phyloP scores from a whole-genome alignment of 2,797 vertebrate species.

The Pachyuromys duprasi region DNA sequence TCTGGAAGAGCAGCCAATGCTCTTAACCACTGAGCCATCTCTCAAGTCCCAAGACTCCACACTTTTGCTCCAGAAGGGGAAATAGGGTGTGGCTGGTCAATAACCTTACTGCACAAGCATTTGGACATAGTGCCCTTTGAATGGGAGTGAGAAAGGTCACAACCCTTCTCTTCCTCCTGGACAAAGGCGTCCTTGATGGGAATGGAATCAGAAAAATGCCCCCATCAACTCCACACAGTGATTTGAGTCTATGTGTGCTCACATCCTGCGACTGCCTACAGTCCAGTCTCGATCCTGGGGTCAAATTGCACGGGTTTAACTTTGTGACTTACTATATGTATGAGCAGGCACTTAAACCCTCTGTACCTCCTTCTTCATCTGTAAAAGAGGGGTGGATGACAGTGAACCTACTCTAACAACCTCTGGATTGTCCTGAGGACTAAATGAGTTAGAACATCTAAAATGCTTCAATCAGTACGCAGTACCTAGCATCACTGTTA shows the following conservation, averaged over 20 bases:
- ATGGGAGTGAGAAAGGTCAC: background rate
- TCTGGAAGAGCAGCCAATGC: background rate
- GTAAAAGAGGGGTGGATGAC: slow-evolving; percentile 11
- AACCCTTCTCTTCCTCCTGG: background rate
- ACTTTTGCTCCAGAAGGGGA: background rate
- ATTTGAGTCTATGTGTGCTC: background rate
- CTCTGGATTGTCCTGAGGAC: background rate
- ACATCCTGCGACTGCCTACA: background rate
- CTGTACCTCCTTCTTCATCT: slow-evolving; percentile 14
- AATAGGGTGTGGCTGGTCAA: background rate
- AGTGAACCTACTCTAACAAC: background rate
- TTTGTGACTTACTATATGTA: background rate
- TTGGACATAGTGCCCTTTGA: slow-evolving; percentile 19
- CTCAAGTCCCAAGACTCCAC: background rate
- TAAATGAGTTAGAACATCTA: background rate
- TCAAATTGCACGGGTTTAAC: background rate
- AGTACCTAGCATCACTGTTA: slow-evolving; percentile 7
- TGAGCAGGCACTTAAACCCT: background rate
- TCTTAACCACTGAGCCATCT: background rate
- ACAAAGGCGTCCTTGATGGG: background rate
- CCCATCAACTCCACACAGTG: background rate
- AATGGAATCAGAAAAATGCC: background rate
- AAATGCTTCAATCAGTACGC: background rate
- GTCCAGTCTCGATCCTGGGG: background rate
- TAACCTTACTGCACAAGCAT: background rate